Evolutionary conservation across 2,113 vertebrate species (phyloP).

Genomic region (Poeciliopsis occidentalis): DNA sequence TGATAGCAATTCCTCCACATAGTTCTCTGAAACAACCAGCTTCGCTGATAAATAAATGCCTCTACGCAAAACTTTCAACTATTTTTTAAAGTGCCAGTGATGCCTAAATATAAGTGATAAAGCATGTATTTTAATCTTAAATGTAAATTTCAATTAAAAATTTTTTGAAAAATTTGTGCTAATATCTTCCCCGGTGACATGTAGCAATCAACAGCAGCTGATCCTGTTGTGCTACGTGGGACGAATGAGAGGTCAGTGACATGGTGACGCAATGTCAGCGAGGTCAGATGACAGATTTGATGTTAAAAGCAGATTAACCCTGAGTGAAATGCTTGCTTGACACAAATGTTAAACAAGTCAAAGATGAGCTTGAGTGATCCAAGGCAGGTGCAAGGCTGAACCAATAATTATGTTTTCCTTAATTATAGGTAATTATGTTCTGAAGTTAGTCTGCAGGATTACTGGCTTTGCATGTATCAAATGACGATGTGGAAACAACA

Average conservation of each 20-base stretch:
- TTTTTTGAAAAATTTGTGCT: conserved; percentile 19
- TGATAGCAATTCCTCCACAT: conserved; percentile 19
- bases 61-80: neutral
- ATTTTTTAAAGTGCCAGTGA: neutral
- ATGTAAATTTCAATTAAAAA: neutral
- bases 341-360: conserved; percentile 8
- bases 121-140: too few relatives aligned
- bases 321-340: conserved; percentile 13
- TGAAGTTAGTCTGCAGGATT: neutral
- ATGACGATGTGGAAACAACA: neutral
- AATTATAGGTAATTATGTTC: conserved; percentile 4
- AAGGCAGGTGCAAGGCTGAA: conserved; percentile 7
- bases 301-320: conserved; percentile 49
- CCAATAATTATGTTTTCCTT: neutral
- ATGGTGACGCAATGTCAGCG: conserved; percentile 16
- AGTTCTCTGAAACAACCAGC: conserved; percentile 6
- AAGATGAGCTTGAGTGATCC: neutral
- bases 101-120: neutral
- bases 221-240: conserved; percentile 14
- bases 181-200: conserved; percentile 34
- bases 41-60: conserved; percentile 24
- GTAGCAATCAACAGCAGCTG: conserved; percentile 19
- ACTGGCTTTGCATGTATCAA: neutral
- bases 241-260: conserved; percentile 46
- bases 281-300: conserved; percentile 18